phyloP scores from a whole-genome alignment of 2,797 vertebrate genomes.

The Poecilia picta region DNA sequence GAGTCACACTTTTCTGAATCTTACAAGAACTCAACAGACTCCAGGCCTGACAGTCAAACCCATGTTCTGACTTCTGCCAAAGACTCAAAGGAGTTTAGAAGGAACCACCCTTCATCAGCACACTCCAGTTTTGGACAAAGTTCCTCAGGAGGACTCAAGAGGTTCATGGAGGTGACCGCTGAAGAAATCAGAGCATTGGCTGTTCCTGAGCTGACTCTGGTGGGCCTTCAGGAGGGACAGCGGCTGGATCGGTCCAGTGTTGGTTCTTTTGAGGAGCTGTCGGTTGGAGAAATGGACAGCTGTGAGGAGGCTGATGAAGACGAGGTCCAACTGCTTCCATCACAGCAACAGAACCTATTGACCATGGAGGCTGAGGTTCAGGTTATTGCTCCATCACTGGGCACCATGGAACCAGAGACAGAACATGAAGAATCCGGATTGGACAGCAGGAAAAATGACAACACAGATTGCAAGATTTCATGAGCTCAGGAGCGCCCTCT shows the following conservation, averaged over 20 bases:
- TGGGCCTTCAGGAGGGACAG: neutral
- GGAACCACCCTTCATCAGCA: rapidly evolving
- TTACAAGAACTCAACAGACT: neutral
- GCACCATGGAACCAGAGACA: neutral
- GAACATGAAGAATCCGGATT: neutral
- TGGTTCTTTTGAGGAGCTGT: neutral
- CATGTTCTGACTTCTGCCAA: slow-evolving; percentile 7
- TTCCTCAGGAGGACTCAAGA: slow-evolving; percentile 14
- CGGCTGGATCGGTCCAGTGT: neutral
- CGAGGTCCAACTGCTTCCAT: neutral
- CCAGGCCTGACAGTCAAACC: slow-evolving; percentile 2
- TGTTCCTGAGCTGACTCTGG: slow-evolving; percentile 23
- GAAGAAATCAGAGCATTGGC: slow-evolving; percentile 27
- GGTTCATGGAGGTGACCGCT: slow-evolving; percentile 16
- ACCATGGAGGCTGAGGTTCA: neutral
- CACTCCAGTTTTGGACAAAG: neutral
- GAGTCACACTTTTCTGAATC: slow-evolving; percentile 40
- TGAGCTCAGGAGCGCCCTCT: neutral
- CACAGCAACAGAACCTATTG: neutral
- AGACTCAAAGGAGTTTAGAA: slow-evolving; percentile 13
- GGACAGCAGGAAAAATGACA: slow-evolving; percentile 43
- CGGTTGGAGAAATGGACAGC: slow-evolving; percentile 51
- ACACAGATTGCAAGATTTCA: slow-evolving; percentile 78
- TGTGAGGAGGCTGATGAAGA: slow-evolving; percentile 57
- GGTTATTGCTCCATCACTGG: neutral